Conservation (phyloP, 2,888 invertebrate genomes). For the Machimus rusticus region DNA sequence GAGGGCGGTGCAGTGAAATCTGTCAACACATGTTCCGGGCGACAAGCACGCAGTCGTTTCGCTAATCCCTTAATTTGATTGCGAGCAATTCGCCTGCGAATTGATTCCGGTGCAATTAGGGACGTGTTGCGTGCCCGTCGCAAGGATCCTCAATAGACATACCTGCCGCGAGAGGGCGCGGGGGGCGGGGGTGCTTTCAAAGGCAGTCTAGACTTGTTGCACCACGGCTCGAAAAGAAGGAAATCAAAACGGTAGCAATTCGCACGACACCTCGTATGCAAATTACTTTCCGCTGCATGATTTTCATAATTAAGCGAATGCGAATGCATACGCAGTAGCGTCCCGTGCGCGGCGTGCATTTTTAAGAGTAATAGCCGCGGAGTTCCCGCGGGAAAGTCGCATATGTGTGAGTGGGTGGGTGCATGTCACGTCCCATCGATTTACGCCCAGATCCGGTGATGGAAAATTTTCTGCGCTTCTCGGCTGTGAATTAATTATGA, state of each 20-base stretch:
- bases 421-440: conserved; percentile 34
- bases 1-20: neutral
- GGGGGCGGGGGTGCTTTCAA: neutral
- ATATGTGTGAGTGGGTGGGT: neutral
- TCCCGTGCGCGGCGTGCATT: neutral
- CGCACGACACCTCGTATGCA: conserved; percentile 16
- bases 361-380: neutral
- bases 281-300: conserved; percentile 31
- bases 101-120: conserved; percentile 20
- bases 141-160: neutral
- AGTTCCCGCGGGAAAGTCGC: neutral
- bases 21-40: neutral
- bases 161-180: neutral
- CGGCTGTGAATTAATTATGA: conserved; percentile 31
- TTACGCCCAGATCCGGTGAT: conserved; percentile 15
- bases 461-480: neutral
- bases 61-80: conserved; percentile 16
- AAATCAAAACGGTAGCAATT: neutral
- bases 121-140: conserved; percentile 8
- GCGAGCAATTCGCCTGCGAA: conserved; percentile 7
- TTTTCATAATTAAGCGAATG: conserved; percentile 32
- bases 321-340: neutral
- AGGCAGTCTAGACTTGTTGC: conserved; percentile 25
- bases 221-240: neutral
- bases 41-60: neutral